Conservation (phyloP, 2,113 vertebrate genomes). For the Oncorhynchus clarkii region DNA sequence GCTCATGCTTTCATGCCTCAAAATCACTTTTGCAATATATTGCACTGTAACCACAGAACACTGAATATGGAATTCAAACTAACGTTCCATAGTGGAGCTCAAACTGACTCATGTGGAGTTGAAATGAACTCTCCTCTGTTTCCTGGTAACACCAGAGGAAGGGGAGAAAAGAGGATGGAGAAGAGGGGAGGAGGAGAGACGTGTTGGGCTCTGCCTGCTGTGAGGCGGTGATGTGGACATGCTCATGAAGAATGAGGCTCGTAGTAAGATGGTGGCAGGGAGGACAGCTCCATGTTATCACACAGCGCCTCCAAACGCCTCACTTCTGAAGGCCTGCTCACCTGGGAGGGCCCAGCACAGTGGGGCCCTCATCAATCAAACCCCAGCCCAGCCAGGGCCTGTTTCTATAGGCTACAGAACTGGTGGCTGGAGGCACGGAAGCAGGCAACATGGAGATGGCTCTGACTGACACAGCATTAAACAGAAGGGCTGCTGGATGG, state of each 20-base stretch:
- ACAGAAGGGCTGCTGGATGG: conserved; percentile 7
- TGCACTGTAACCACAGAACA: not conserved
- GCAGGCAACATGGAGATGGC: not conserved
- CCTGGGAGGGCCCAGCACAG: conserved; percentile 49
- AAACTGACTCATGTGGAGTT: not conserved
- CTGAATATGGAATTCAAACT: not conserved
- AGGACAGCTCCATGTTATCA: conserved; percentile 65
- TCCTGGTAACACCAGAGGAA: not conserved
- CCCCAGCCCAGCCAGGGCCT: not conserved
- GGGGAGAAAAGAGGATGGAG: too few relatives aligned
- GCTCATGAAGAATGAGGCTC: conserved; percentile 49
- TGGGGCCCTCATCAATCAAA: conserved; percentile 63
- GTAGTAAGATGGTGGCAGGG: conserved; percentile 56
- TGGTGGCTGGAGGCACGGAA: too few relatives aligned
- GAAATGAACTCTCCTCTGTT: not conserved
- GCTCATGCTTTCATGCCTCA: too few relatives aligned
- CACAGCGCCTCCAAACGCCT: conserved; percentile 55
- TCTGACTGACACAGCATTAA: conserved; percentile 40
- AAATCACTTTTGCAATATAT: not conserved
- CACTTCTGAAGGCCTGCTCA: conserved; percentile 54
- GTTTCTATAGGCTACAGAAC: conserved; percentile 26
- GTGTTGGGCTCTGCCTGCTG: conserved; percentile 36
- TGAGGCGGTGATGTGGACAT: conserved; percentile 56
- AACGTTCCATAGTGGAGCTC: not conserved
- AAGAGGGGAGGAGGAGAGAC: not conserved